Evolutionary conservation across 2,888 invertebrate genomes (phyloP).

Genomic region (Podabrus alpinus): DNA sequence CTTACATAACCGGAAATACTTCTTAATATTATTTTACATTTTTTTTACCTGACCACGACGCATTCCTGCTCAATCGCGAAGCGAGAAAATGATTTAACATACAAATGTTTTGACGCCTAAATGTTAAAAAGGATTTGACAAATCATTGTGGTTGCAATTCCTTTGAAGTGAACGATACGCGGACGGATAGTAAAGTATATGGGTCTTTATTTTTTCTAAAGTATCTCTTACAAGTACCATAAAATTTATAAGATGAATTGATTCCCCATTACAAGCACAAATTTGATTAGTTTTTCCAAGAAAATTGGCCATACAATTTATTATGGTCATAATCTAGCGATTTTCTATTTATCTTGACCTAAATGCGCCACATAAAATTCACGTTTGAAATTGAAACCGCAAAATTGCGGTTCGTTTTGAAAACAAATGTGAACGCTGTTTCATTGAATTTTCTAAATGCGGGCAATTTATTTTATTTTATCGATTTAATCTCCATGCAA

Average conservation of each 20-base stretch:
- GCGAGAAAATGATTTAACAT: constrained; percentile 21
- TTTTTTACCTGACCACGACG: constrained; percentile 9
- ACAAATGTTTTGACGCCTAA: constrained; percentile 29
- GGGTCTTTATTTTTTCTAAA: not conserved
- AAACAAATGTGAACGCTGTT: not conserved
- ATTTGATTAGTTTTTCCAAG: constrained; percentile 26
- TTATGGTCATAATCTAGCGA: constrained; percentile 15
- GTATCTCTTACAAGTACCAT: not conserved
- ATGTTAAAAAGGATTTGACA: constrained; percentile 14
- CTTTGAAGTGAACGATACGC: constrained; percentile 5
- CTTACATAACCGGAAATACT: constrained; percentile 19
- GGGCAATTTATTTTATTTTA: not conserved
- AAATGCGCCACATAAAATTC: constrained; percentile 5
- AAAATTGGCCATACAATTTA: constrained; percentile 23
- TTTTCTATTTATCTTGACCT: constrained; percentile 11
- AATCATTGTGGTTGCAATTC: constrained; percentile 27
- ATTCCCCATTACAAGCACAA: constrained; percentile 21
- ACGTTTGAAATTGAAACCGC: constrained; percentile 13
- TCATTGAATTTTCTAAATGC: not conserved
- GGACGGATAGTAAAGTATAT: constrained; percentile 6
- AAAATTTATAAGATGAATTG: constrained; percentile 19
- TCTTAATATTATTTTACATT: constrained; percentile 10
- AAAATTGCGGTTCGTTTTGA: constrained; percentile 11
- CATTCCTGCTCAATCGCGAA: constrained; percentile 11
- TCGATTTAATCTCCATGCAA: not conserved